phyloP scores from a whole-genome alignment of 37 sponge, comb jelly and placozoan species.

The Aplysina aerophoba region DNA sequence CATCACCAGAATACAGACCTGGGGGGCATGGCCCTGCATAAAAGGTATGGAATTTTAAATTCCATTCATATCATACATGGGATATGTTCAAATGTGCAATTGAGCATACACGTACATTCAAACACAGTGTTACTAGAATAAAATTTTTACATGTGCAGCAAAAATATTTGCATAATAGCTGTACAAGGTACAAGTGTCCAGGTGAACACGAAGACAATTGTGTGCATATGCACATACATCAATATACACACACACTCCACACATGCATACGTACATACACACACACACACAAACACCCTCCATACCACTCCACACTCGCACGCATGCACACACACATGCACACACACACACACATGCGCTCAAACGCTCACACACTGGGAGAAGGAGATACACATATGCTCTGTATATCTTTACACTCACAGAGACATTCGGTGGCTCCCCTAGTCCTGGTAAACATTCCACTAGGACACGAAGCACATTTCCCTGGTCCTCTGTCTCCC shows the following conservation, averaged over 20 bases:
- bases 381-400: no score
- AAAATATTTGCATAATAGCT: no score
- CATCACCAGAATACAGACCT: conserved; percentile 20
- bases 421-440: conserved; percentile 39
- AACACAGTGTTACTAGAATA: no score
- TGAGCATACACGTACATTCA: conserved; percentile 24
- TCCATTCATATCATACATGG: no score
- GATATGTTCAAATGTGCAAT: background rate
- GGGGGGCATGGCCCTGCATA: conserved; percentile 10
- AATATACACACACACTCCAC: no score
- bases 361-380: conserved; percentile 1
- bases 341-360: conserved; percentile 15
- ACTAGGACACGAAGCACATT: background rate
- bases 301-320: conserved; percentile 32
- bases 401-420: no score
- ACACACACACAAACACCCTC: conserved; percentile 38
- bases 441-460: conserved; percentile 24
- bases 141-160: no score
- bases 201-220: no score
- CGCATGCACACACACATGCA: conserved; percentile 23
- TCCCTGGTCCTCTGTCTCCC: background rate
- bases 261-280: conserved; percentile 1
- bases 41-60: background rate
- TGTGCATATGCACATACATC: no score
- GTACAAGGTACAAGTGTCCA: no score